phyloP scores from a whole-genome alignment of 2,113 vertebrate species.

The Megaptera novaeangliae region DNA sequence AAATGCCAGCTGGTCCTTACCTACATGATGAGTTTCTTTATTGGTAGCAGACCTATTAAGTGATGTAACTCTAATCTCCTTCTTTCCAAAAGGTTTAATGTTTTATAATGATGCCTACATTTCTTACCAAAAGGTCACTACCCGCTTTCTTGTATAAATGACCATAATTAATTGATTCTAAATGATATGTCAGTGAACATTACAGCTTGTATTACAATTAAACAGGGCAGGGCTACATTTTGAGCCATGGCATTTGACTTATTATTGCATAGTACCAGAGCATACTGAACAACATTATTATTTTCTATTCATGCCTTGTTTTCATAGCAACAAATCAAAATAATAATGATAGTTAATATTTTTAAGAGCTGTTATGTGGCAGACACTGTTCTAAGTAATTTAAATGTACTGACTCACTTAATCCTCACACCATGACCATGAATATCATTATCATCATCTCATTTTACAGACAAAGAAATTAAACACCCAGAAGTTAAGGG shows the following conservation, averaged over 20 bases:
- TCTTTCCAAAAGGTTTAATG: background rate
- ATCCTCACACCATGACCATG: background rate
- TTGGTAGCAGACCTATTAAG: background rate
- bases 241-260: background rate
- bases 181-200: background rate
- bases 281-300: background rate
- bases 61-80: background rate
- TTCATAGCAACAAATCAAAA: slow-evolving; percentile 13
- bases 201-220: background rate
- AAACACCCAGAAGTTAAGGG: background rate
- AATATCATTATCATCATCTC: background rate
- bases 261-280: background rate
- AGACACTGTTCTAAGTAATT: background rate
- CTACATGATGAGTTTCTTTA: background rate
- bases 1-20: background rate
- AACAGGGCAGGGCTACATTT: background rate
- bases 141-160: background rate
- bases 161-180: background rate
- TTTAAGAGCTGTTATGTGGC: background rate
- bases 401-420: background rate
- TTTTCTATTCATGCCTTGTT: background rate
- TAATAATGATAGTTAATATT: background rate
- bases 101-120: background rate
- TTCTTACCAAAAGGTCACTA: background rate
- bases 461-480: background rate